A percentile compares a stretch with the other conserved stretches of the same genome.
Conservation (phyloP, 30 jellyfish, hydroid and myxozoan species). For the Aurelia aurita complex sp. Pacific region DNA sequence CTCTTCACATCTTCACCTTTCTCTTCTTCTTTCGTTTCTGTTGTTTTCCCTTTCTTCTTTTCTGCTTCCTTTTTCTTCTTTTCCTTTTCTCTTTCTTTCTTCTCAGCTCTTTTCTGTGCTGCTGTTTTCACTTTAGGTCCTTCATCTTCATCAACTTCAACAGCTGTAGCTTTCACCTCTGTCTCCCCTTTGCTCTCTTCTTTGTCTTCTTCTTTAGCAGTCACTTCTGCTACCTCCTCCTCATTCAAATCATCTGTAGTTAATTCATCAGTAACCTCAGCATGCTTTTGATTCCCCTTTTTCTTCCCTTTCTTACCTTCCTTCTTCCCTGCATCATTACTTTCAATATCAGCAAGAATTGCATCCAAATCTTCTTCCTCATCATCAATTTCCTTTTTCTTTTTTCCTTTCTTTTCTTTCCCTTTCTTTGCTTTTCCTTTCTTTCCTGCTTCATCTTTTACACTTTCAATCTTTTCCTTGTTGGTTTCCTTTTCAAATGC, state of each 20-base stretch:
- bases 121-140: constrained; percentile 86
- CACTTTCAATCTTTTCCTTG: constrained; percentile 9
- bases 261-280: neutral
- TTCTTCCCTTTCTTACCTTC: constrained; percentile 53
- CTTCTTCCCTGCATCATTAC: constrained; percentile 18
- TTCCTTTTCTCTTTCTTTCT: constrained; percentile 87
- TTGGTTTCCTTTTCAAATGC: neutral
- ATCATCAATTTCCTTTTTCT: constrained; percentile 21
- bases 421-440: constrained; percentile 17
- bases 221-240: constrained; percentile 17
- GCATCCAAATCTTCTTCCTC: constrained; percentile 80
- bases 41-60: constrained; percentile 66
- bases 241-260: neutral
- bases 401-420: neutral
- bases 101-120: constrained; percentile 93
- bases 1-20: constrained; percentile 17
- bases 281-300: constrained; percentile 64
- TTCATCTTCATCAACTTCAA: constrained; percentile 33
- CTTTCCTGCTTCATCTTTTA: constrained; percentile 36
- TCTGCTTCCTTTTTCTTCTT: constrained; percentile 73
- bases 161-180: constrained; percentile 21
- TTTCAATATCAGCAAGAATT: constrained; percentile 74
- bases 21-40: constrained; percentile 50
- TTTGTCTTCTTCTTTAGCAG: constrained; percentile 17
- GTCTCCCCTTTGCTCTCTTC: neutral